Evolutionary conservation across 1,140 invertebrate genomes (phyloP), one percentile per base, ranked within the genome.

Genomic region (Caenorhabditis inopinata): DNA sequence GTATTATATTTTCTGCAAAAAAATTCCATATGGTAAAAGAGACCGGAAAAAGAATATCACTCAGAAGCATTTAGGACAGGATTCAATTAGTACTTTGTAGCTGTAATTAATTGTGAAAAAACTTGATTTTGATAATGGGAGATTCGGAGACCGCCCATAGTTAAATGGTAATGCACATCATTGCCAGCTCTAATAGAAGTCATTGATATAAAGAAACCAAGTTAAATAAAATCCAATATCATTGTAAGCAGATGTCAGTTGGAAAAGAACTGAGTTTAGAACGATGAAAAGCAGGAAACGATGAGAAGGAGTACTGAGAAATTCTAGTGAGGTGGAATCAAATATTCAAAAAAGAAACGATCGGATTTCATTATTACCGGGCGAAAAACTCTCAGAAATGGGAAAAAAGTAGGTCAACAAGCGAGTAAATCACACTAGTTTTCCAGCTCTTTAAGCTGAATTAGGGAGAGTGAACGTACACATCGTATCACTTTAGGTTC

Each of bases 311-410:
- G 5, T 32, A 58, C 53, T 18, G 27, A 18, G 32, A 18, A 32
- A 38, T 38, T 68, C 58, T 68, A 68, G 32, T 68, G 58, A 38
- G 35, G 58, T 25, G 32, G 58, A 68, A 68, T 68, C 58, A 68
- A 68, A 68, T 68, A 68, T 68, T 68, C 58, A 68, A 38, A 68
- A 68, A 42, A 42, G 38, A 42, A 68, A 38, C 58, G 58, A 68
- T 68, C 58, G 38, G 38, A 38, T 68, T 68, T 68, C 58, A 68
- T 68, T 68, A 68, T 68, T 68, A 68, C 58, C 58, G 58, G 38
- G 58, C 2, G 32, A 4, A 14, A 16, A 2, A 12, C 4, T 16
- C 6, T 32, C 0, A 3, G 53, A 58, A 58, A 68, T 42, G 6
- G 38, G 6, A 68, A 58, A 58, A 32, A 29, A 68, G 58, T 32